Conservation (phyloP, 2,888 invertebrate genomes). For the Isoperla grammatica region DNA sequence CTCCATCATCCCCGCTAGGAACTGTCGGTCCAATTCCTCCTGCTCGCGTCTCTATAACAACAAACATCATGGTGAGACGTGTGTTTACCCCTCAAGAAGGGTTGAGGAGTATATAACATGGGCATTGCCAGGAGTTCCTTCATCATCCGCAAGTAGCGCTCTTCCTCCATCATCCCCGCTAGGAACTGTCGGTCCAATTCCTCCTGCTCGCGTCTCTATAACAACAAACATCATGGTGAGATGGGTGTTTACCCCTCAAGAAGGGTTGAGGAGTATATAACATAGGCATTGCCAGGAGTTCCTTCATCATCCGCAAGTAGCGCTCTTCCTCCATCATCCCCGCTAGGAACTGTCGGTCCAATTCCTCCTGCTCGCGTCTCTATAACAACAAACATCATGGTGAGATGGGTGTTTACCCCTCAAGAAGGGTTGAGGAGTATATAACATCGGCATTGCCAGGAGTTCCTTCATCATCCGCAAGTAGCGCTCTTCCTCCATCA, state of each 20-base stretch:
- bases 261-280: conserved; percentile 17
- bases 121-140: conserved; percentile 17
- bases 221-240: too few species aligned
- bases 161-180: conserved; percentile 32
- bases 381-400: too few species aligned
- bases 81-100: too few species aligned
- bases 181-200: conserved; percentile 31
- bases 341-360: conserved; percentile 30
- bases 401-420: too few species aligned
- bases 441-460: neutral
- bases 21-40: conserved; percentile 31
- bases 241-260: too few species aligned
- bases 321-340: conserved; percentile 31
- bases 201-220: conserved; percentile 28
- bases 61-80: too few species aligned
- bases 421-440: conserved; percentile 19
- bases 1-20: conserved; percentile 31
- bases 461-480: conserved; percentile 17
- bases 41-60: conserved; percentile 26
- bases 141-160: conserved; percentile 19
- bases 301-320: conserved; percentile 14
- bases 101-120: conserved; percentile 6
- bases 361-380: conserved; percentile 30
- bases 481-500: conserved; percentile 31
- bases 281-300: conserved; percentile 13